Conservation (phyloP, 2,888 invertebrate genomes). For the Gortyna flavago region DNA sequence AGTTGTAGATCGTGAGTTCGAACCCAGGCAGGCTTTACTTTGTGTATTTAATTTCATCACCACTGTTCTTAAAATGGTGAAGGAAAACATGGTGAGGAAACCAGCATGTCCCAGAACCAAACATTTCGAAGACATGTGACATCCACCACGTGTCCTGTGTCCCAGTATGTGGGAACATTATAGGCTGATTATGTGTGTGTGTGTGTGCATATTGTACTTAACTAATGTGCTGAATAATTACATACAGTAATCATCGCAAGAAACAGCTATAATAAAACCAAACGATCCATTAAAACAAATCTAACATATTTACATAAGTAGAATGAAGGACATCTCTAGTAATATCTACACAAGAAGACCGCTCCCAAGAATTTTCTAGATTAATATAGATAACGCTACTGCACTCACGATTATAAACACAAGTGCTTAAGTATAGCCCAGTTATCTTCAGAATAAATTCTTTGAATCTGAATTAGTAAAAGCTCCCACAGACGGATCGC, state of each 20-base stretch:
- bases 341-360: conserved; percentile 43
- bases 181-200: neutral
- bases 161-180: neutral
- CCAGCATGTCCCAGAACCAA: neutral
- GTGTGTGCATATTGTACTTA: neutral
- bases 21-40: no score
- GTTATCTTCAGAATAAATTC: conserved; percentile 45
- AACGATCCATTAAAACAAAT: conserved; percentile 15
- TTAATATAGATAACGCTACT: conserved; percentile 48
- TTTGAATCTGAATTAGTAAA: conserved; percentile 44
- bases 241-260: neutral
- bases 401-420: conserved; percentile 44
- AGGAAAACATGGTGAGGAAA: neutral
- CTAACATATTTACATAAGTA: conserved; percentile 35
- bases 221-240: neutral
- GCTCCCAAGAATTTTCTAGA: conserved; percentile 50
- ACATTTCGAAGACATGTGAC: neutral
- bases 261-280: conserved; percentile 23
- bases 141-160: neutral
- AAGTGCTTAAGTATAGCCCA: conserved; percentile 19
- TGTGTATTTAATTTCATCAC: neutral
- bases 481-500: conserved; percentile 37
- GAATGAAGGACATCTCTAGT: conserved; percentile 36
- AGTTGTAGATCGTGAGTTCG: no score
- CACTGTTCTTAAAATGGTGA: neutral